Evolutionary conservation across 2,113 vertebrate species (phyloP), one percentile per base, ranked within the genome.

Genomic region (Gadus chalcogrammus): DNA sequence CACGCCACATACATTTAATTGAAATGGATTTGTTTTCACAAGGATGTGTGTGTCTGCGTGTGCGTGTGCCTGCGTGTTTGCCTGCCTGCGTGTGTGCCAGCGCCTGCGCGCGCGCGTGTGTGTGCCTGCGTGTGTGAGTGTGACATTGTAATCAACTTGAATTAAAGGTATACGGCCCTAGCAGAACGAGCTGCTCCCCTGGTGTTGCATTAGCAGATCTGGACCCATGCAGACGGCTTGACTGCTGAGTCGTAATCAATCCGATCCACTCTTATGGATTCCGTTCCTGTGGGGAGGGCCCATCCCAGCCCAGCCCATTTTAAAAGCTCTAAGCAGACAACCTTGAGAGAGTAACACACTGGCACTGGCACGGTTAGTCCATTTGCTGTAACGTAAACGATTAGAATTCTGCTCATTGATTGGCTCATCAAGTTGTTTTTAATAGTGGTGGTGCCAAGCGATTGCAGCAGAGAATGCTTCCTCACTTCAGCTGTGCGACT

Each of bases 11-110:
- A 73, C 71, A 75, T 53, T 74, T 67, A 74, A 78, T 75, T 72
- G 63, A 77, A 84, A 81, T 80, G 80, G 71, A 81, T 85, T 22
- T 20, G 9, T 12, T 61, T 48, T 48, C 42, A 48, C 42, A 9
- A 48, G 42, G 42, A 16, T 59, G 56, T 59, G 56, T 61, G 60
- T 11, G 60, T 61, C 2, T 59, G 56, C 15, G 55, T 58, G 55
- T 58, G 55, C 5, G 55, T 61, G 59, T 61, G 59, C 20, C 17
- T 61, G 59, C 20, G n/a, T n/a, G n/a, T n/a, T n/a, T n/a, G n/a
- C n/a, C n/a, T 61, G 59, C 20, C 17, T 61, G 59, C 18, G n/a
- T 61, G 59, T 61, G 59, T 61, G 59, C 20, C 2, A 4, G 59
- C 18, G 5, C 11, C 17, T 61, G 59, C 18, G 59, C 8, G 59